Conservation (phyloP, 2,113 vertebrate species). For the Motacilla tschutschensis region DNA sequence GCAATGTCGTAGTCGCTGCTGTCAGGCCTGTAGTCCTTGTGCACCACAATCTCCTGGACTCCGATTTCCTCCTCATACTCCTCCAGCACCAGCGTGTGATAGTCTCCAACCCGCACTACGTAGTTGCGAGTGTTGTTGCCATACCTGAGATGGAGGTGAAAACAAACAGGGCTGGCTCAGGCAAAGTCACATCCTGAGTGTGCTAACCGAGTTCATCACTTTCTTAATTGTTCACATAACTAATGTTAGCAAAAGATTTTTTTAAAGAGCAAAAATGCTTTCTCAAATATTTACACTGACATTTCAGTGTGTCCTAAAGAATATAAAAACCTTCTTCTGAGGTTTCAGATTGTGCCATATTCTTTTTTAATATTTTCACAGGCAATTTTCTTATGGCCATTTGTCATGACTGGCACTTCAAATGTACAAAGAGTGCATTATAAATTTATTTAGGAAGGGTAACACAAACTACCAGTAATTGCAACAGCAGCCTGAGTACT, state of each 20-base stretch:
- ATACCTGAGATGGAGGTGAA: constrained; percentile 74
- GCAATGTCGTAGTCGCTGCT: constrained; percentile 94
- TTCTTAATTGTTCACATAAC: not conserved
- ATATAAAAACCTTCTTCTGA: not conserved
- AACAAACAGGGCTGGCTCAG: not conserved
- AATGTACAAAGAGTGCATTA: not conserved
- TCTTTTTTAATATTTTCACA: not conserved
- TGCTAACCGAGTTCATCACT: not conserved
- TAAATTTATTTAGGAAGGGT: not conserved
- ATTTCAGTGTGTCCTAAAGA: not conserved
- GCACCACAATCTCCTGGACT: constrained; percentile 83
- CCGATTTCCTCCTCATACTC: constrained; percentile 90
- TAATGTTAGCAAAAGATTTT: not conserved
- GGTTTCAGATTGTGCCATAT: not conserved
- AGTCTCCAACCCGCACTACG: constrained; percentile 90
- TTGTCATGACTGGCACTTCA: not conserved
- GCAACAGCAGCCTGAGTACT: not conserved
- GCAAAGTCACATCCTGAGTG: not conserved
- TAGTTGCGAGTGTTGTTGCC: constrained; percentile 89
- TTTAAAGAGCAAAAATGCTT: not conserved
- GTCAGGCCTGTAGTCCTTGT: constrained; percentile 79
- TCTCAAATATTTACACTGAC: not conserved
- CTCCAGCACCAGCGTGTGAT: constrained; percentile 91
- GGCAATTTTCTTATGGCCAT: not conserved
- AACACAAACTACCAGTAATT: not conserved